Conservation (phyloP, 2,113 vertebrate species). For the Paradoxurus hermaphroditus region DNA sequence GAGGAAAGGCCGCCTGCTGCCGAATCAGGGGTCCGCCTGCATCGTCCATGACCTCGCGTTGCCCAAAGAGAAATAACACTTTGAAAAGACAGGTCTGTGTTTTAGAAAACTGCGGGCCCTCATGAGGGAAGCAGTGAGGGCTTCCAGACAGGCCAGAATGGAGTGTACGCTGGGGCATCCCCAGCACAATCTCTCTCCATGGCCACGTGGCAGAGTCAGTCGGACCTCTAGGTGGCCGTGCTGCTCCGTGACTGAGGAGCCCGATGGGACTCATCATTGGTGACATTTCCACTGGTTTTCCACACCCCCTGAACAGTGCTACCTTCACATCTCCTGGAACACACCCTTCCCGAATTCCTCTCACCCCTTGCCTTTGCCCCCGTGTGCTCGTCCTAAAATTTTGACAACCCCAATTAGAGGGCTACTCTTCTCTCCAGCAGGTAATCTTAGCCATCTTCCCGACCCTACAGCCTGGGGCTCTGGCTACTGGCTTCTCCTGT, state of each 20-base stretch:
- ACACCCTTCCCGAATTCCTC: not conserved
- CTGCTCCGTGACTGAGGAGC: not conserved
- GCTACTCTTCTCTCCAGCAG: not conserved
- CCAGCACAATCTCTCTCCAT: rapidly evolving
- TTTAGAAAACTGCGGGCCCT: not conserved
- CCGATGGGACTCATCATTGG: not conserved
- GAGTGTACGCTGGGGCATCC: not conserved
- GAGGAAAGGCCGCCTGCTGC: not conserved
- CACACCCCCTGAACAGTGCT: not conserved
- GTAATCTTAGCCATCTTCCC: not conserved
- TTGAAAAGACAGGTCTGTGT: not conserved
- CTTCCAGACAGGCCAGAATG: not conserved
- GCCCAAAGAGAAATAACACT: not conserved
- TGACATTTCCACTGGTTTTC: not conserved
- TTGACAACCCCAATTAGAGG: not conserved
- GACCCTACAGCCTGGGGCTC: not conserved
- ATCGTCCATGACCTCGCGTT: not conserved
- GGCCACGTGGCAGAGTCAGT: not conserved
- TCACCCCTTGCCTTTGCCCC: not conserved
- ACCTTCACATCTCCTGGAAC: not conserved
- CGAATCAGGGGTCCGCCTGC: not conserved
- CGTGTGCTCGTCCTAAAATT: not conserved
- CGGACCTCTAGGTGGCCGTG: not conserved
- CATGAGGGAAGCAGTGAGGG: not conserved
- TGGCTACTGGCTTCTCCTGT: not conserved